Evolutionary conservation across 2,113 vertebrate species (phyloP), one percentile per base, ranked within the genome.

Genomic region (Pampusana beccarii): DNA sequence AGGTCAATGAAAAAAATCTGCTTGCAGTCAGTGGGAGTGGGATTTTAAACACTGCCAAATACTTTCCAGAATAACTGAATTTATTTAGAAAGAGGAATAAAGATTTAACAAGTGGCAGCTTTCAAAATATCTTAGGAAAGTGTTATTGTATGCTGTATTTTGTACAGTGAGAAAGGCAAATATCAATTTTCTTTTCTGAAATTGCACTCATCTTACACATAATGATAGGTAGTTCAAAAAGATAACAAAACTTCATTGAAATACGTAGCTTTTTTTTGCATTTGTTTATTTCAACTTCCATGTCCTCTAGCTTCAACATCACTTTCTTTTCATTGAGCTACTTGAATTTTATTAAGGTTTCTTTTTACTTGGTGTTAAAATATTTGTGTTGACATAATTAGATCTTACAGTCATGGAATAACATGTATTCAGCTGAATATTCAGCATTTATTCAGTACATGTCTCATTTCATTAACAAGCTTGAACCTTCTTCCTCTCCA

Each of bases 351-450:
- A 86, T 95, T 91, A 81, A 80, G 9, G 28, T 73, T 95, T 80
- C 80, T 81, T 94, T 96, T 96, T 93, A 85, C 54, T 69, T 91
- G 34, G 54, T 94, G 80, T 9, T 88, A 91, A 94, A 94, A 91
- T 87, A 93, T 94, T 95, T 93, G 50, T 89, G 58, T 92, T 94
- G 91, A 81, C 91, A 73, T 95, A 82, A 95, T 87, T 91, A 84
- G 58, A 87, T 91, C 36, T 84, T 75, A 40, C 79, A 34, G 70
- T 81, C 69, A 51, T 42, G 16, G 58, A 82, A 77, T 75, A 95
- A 74, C 80, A 91, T 36, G 71, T 84, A 93, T 86, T 93, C 91
- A 79, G 70, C 70, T 89, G 80, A 96, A 95, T 91, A 95, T 91
- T 93, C 57, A 89, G 50, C 25, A 65, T 71, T 89, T 94, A 69